Percentiles rank a stretch among this genome's conserved stretches.
Evolutionary conservation across 64 coral and sea anemone species (phyloP).

Genomic region (Montipora sp.): DNA sequence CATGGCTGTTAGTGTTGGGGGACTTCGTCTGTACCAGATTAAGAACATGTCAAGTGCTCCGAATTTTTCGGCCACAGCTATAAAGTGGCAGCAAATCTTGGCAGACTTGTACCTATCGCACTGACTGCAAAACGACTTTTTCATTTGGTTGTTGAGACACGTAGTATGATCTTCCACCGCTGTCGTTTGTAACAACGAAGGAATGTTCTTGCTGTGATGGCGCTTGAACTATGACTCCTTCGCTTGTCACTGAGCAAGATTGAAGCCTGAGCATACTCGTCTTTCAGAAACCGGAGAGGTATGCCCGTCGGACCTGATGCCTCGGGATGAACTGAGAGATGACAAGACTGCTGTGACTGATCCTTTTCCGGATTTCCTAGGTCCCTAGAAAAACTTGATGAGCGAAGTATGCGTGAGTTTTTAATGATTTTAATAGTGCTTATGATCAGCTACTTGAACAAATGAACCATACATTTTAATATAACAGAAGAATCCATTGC

Average conservation of each 20-base stretch:
- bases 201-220: neutral
- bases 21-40: conserved; percentile 17
- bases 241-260: neutral
- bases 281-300: conserved; percentile 32
- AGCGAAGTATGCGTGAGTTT: neutral
- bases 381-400: neutral
- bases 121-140: neutral
- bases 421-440: neutral
- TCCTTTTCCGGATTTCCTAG: neutral
- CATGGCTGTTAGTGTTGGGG: neutral
- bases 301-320: conserved; percentile 9
- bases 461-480: neutral
- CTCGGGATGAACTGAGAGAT: conserved; percentile 41
- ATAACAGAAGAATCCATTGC: neutral
- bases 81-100: neutral
- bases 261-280: conserved; percentile 6
- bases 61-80: conserved; percentile 12
- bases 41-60: neutral
- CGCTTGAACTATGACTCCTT: neutral
- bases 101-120: neutral
- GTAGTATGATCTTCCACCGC: neutral
- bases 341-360: neutral
- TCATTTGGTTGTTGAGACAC: neutral
- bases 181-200: neutral
- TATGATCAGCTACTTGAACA: neutral